Evolutionary conservation across 1,140 invertebrate species (phyloP), one percentile per base, ranked within the genome.

Genomic region (Drosophila repleta): DNA sequence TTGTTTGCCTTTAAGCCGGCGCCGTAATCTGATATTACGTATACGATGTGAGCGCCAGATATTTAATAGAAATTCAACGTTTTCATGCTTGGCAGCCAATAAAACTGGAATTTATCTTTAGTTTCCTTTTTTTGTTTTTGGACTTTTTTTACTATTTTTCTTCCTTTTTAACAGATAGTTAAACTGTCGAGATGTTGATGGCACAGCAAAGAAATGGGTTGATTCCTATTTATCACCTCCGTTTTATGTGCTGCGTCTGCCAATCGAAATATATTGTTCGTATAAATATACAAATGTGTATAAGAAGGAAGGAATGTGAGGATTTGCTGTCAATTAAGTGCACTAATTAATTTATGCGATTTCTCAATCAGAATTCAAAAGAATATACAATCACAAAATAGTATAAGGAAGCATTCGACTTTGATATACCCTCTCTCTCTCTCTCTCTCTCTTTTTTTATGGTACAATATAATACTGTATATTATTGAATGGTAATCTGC

Each of bases 61-160:
- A 82, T 87, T 87, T 88, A 87, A 87, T 88, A 87, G 83, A 82
- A 88, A 82, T 76, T 79, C 83, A 75, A 81, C 83, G 78, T 82
- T 82, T 85, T 85, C 65, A 71, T 74, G 66, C 81, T 80, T 67
- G 72, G 55, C 63, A 68, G 63, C 77, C 78, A 87, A 87, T 85
- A 81, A 81, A 48, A 20, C 60, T 60, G 58, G 74, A 61, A 77
- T 84, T 24, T 68, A 81, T 74, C 71, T 58, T 49, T 63, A 60
- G 46, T 57, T 65, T 32, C 8, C 8, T 37, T 20, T 24, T 4
- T 51, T 39, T 21, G 26, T 24, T 51, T 7, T 26, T 26, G 24
- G n/a, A n/a, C n/a, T n/a, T 24, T 52, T 21, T 8, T 6, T 7
- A 32, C 8, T 35, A 35, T 20, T 35, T 39, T 17, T n/a, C 18